phyloP scores from a whole-genome alignment of 23 tunicate genomes.

The Phallusia fumigata region DNA sequence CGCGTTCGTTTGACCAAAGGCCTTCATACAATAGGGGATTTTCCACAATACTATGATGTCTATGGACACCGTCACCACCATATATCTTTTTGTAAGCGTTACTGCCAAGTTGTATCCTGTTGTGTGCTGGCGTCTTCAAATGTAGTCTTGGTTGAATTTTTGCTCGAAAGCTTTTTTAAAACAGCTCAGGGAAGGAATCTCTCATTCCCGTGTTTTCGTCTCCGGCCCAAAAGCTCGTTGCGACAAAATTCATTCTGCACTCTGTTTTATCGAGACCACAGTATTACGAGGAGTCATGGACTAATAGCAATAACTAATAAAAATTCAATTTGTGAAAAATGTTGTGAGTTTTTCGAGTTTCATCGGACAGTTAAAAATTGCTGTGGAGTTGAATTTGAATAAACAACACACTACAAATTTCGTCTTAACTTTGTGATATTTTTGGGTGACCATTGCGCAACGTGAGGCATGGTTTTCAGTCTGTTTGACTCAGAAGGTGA shows the following conservation, averaged over 20 bases:
- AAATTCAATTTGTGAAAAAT: not conserved
- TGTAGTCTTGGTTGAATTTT: not conserved
- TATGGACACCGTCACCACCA: not conserved
- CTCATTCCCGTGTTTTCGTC: not conserved
- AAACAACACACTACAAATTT: no score
- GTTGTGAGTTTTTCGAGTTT: not conserved
- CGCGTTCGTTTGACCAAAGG: not conserved
- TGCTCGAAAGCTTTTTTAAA: not conserved
- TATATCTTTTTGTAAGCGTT: slow-evolving; percentile 3
- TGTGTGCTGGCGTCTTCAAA: slow-evolving; percentile 6
- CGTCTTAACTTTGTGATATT: no score
- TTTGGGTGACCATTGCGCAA: no score
- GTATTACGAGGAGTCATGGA: not conserved
- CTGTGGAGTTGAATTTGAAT: no score
- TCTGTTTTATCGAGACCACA: not conserved
- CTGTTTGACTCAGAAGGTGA: no score
- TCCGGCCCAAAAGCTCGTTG: not conserved
- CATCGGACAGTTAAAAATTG: no score
- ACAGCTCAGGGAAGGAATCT: not conserved
- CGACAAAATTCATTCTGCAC: no score
- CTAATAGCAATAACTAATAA: slow-evolving; percentile 13
- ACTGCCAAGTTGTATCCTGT: not conserved
- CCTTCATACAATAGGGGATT: not conserved
- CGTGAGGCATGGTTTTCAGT: no score
- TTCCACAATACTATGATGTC: no score